A percentile compares a stretch with the other conserved stretches of the same genome.
phyloP scores from a whole-genome alignment of 2,113 vertebrate genomes.

The Sapajus apella region DNA sequence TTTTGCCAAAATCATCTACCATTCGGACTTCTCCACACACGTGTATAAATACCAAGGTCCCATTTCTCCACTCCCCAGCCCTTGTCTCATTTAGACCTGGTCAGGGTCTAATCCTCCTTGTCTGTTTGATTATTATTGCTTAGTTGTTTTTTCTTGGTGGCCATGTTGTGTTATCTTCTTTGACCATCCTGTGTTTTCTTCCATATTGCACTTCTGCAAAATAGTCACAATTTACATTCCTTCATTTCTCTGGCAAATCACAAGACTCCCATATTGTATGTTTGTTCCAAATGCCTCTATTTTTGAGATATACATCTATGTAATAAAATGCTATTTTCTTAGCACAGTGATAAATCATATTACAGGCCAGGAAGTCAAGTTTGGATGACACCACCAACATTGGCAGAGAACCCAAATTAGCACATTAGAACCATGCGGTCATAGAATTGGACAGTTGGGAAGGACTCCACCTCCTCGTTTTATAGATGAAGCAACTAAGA shows the following conservation, averaged over 20 bases:
- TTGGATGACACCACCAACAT: background rate
- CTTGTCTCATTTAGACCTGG: background rate
- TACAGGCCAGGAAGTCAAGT: background rate
- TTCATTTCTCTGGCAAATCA: background rate
- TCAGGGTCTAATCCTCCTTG: background rate
- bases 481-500: background rate
- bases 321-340: conserved; percentile 4
- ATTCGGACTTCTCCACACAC: background rate
- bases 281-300: conserved; percentile 24
- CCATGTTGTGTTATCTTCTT: background rate
- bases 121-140: background rate
- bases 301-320: background rate
- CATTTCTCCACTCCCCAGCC: background rate
- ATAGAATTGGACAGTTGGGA: background rate
- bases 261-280: background rate
- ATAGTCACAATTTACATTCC: background rate
- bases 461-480: background rate
- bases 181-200: background rate
- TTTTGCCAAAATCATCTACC: background rate
- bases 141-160: background rate
- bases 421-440: background rate
- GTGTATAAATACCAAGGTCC: background rate
- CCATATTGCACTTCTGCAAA: background rate
- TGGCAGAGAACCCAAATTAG: background rate
- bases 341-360: background rate